A percentile compares a stretch with the other conserved stretches of the same genome.
phyloP scores from a whole-genome alignment of 2,797 vertebrate species.

The Falco cherrug region DNA sequence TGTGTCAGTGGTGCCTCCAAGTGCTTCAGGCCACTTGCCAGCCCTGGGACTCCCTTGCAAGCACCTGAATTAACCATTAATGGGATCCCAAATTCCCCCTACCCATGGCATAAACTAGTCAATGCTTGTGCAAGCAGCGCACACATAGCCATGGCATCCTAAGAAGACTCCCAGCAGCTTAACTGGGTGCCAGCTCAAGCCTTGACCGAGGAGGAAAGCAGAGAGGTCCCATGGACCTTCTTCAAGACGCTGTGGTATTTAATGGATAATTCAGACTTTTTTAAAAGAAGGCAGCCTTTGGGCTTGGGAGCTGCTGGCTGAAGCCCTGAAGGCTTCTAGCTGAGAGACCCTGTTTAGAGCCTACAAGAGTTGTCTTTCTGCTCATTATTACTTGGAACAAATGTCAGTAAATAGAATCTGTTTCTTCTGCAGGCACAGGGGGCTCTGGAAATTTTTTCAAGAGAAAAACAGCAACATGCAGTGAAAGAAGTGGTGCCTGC shows the following conservation, averaged over 20 bases:
- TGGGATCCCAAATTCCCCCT: background rate
- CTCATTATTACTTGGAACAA: conserved; percentile 3
- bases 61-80: background rate
- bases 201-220: background rate
- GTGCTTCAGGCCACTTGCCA: background rate
- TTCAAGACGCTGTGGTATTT: background rate
- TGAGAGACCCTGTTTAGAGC: background rate
- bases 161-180: background rate
- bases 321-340: background rate
- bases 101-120: fast-evolving
- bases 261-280: background rate
- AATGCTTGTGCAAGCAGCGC: background rate
- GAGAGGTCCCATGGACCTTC: background rate
- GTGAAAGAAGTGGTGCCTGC: background rate
- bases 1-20: background rate
- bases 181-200: background rate
- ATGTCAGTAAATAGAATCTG: background rate
- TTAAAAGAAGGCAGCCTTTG: background rate
- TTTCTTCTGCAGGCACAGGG: background rate
- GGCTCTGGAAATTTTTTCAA: background rate
- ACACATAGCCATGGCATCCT: background rate
- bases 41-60: background rate
- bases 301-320: background rate
- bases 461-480: background rate
- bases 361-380: background rate